Percentiles rank a stretch among this genome's conserved stretches.
These are phyloP conservation scores for Aldrovandia affinis DNA, from an alignment of 2,797 vertebrate genomes.

Conservation along the genomic window DNA sequence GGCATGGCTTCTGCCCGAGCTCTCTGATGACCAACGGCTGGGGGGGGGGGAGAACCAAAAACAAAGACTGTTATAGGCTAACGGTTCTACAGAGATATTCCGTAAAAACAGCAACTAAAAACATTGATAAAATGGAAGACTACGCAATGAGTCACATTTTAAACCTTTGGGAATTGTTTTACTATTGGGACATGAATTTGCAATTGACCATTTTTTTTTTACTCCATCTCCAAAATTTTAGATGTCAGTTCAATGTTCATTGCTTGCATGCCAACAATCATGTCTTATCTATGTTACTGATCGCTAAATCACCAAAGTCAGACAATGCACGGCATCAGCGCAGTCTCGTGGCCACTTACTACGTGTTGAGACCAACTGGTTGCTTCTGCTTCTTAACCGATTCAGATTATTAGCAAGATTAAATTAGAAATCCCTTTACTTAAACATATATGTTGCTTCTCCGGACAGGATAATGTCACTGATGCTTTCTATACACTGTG, in stretches of 20 bases:
- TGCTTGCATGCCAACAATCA: neutral
- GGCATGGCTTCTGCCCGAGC: constrained; percentile 86
- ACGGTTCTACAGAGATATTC: neutral
- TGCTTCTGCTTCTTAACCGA: no score
- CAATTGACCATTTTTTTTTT: neutral
- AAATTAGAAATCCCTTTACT: no score
- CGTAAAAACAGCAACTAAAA: neutral
- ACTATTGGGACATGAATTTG: neutral
- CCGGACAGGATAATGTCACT: no score
- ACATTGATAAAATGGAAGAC: neutral
- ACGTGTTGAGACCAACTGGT: neutral
- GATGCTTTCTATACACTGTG: no score
- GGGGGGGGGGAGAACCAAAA: constrained; percentile 5
- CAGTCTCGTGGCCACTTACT: neutral
- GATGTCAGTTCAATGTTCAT: neutral
- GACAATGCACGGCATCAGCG: neutral
- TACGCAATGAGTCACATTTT: neutral
- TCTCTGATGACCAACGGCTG: constrained; percentile 88
- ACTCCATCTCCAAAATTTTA: neutral
- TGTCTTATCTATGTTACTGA: neutral
- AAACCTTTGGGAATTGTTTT: neutral
- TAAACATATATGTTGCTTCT: no score
- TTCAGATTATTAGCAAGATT: no score
- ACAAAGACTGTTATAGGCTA: neutral
- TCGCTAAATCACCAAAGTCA: no score